phyloP scores from a whole-genome alignment of 2,797 vertebrate genomes.

The Trichosurus vulpecula region DNA sequence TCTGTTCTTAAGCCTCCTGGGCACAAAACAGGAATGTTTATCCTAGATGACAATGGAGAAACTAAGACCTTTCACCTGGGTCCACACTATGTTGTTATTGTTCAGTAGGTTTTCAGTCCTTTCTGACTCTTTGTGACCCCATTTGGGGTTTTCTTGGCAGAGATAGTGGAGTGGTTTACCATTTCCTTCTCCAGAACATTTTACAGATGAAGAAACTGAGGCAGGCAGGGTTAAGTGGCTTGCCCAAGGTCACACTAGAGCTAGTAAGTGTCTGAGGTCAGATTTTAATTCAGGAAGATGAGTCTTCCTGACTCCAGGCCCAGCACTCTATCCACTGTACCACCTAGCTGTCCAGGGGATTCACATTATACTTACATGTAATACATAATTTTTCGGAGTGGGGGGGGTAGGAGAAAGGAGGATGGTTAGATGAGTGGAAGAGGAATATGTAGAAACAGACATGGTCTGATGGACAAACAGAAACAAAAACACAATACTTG shows the following conservation, averaged over 20 bases:
- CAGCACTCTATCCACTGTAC: not conserved
- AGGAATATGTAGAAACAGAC: no score
- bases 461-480: no score
- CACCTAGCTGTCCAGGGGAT: not conserved
- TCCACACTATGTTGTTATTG: not conserved
- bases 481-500: no score
- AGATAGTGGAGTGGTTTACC: not conserved
- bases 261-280: not conserved
- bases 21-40: constrained; percentile 26
- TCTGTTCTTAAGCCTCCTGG: not conserved
- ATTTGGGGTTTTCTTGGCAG: not conserved
- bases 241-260: not conserved
- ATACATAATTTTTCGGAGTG: constrained; percentile 57
- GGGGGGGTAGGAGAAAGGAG: constrained; percentile 18
- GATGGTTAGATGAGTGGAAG: no score
- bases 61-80: constrained; percentile 3
- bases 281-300: not conserved
- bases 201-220: not conserved
- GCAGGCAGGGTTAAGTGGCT: not conserved
- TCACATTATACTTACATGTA: constrained; percentile 47
- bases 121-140: not conserved
- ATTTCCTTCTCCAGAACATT: not conserved
- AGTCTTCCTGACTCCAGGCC: not conserved
- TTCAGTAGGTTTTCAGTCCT: not conserved
- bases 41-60: not conserved